phyloP scores from a whole-genome alignment of 1,140 invertebrate genomes.

The Solenopsis invicta region DNA sequence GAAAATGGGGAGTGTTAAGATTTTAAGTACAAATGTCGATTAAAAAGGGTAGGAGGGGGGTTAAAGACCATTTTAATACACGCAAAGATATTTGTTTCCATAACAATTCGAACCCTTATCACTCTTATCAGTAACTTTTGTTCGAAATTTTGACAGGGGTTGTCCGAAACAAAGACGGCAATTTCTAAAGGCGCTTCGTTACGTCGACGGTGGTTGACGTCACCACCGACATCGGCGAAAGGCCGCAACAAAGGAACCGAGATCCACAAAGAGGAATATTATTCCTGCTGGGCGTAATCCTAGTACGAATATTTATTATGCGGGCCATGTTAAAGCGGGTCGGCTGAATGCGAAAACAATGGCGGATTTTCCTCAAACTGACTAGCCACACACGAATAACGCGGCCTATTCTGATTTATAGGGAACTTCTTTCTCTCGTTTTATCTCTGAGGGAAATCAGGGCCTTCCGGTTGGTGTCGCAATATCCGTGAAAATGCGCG shows the following conservation, averaged over 20 bases:
- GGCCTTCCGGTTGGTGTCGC: not conserved
- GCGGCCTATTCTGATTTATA: slow-evolving; percentile 79
- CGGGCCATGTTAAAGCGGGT: slow-evolving; percentile 80
- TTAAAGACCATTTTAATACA: slow-evolving; percentile 13
- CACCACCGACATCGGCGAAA: slow-evolving; percentile 78
- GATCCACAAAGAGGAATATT: slow-evolving; percentile 83
- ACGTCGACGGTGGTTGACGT: slow-evolving; percentile 73
- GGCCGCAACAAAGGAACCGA: slow-evolving; percentile 80
- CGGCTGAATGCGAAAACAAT: slow-evolving; percentile 83
- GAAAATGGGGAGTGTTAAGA: not conserved
- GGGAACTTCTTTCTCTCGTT: slow-evolving; percentile 48
- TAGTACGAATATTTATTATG: slow-evolving; percentile 84
- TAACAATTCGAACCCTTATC: slow-evolving; percentile 70
- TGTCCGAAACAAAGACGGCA: slow-evolving; percentile 77
- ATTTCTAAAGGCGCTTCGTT: slow-evolving; percentile 78
- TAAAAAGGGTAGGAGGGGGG: too few relatives aligned
- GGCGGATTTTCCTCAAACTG: slow-evolving; percentile 82
- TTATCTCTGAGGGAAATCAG: slow-evolving; percentile 28
- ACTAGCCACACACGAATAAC: slow-evolving; percentile 77
- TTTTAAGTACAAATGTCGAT: not conserved
- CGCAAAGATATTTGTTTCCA: slow-evolving; percentile 46
- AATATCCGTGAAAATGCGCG: slow-evolving; percentile 21
- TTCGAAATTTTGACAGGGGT: slow-evolving; percentile 73
- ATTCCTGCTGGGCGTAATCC: slow-evolving; percentile 83
- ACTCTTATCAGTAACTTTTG: slow-evolving; percentile 69